These are phyloP conservation scores for Tragulus kanchil DNA, from an alignment of 2,113 vertebrate genomes.

Conservation along the genomic window DNA sequence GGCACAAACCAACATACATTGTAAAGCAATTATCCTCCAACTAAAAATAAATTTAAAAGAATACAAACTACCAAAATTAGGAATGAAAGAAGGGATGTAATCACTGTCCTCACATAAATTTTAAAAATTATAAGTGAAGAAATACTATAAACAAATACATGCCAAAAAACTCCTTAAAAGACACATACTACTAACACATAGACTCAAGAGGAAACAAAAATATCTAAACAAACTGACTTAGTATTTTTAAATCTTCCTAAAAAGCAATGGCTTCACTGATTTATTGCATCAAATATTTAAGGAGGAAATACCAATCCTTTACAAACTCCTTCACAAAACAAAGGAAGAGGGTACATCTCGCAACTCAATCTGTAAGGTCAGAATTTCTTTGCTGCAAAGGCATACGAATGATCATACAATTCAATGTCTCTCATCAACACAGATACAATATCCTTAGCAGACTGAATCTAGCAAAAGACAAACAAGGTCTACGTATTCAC, in stretches of 20 bases:
- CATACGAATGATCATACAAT: neutral
- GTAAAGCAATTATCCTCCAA: neutral
- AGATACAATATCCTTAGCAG: neutral
- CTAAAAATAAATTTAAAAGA: neutral
- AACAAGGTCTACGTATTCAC: neutral
- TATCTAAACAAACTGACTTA: constrained; percentile 31
- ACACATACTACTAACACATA: neutral
- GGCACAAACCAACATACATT: neutral
- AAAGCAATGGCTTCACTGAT: neutral
- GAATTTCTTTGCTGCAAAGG: neutral
- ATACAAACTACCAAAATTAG: constrained; percentile 25
- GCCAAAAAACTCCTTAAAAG: constrained; percentile 5
- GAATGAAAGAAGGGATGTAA: neutral
- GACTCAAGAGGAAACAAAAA: neutral
- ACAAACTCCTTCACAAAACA: constrained; percentile 12
- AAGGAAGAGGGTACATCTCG: neutral
- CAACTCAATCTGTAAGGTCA: neutral
- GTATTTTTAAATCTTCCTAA: neutral
- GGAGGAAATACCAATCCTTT: neutral
- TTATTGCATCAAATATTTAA: constrained; percentile 13
- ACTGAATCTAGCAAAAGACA: neutral
- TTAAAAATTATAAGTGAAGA: neutral
- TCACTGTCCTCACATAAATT: neutral
- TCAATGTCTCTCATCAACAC: neutral
- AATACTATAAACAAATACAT: constrained; percentile 31